These are phyloP conservation scores for Mesitornis unicolor DNA, from an alignment of 2,113 vertebrate species.

Conservation along the genomic window DNA sequence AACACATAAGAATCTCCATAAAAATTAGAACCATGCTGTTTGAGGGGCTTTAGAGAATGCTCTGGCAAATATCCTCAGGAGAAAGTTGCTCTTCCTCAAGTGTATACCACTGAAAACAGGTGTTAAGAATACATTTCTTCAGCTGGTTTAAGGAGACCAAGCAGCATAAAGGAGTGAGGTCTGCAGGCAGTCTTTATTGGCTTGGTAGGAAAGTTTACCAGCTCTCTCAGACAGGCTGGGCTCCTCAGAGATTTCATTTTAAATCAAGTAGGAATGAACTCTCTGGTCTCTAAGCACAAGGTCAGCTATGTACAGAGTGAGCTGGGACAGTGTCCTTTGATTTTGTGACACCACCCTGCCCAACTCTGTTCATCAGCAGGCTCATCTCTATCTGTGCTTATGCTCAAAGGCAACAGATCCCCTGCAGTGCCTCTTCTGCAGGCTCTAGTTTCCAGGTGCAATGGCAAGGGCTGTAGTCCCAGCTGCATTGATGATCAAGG, in stretches of 20 bases:
- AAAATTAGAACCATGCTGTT: neutral
- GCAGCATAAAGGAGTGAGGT: neutral
- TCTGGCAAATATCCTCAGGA: neutral
- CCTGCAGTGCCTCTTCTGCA: neutral
- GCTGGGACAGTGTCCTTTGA: rapidly evolving
- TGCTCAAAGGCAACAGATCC: neutral
- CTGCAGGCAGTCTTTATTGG: neutral
- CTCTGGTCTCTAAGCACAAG: neutral
- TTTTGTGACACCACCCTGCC: neutral
- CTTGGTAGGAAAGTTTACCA: neutral
- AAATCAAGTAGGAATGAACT: neutral
- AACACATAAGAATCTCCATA: neutral
- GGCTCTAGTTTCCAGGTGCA: neutral
- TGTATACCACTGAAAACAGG: neutral
- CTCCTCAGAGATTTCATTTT: neutral
- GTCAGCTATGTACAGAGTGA: neutral
- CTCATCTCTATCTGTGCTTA: neutral
- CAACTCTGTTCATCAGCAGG: neutral
- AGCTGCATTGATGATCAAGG: neutral
- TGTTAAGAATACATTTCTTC: neutral
- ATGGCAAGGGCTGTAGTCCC: neutral
- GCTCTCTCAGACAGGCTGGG: neutral
- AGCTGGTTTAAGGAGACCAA: neutral
- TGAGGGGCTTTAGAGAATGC: neutral
- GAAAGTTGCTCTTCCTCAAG: neutral